Percentiles rank a stretch among this genome's conserved stretches.
Conservation (phyloP, 1,140 invertebrate genomes). For the Ceratitis capitata region DNA sequence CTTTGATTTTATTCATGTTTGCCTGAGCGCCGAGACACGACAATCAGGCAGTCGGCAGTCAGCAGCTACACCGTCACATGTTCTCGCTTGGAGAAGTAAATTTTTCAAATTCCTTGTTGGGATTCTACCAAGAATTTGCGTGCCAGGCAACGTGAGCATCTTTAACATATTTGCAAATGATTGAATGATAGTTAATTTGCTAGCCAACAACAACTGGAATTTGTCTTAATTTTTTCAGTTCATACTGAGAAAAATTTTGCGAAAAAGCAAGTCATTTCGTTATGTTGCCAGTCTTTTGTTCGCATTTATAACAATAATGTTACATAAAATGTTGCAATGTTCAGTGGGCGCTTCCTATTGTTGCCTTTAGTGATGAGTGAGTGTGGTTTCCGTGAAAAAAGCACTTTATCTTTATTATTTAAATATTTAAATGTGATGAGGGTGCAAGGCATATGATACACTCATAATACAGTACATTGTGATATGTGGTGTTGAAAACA, state of each 20-base stretch:
- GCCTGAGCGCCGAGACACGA: not conserved
- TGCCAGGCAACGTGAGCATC: not conserved
- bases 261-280: not conserved
- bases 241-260: not conserved
- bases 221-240: not conserved
- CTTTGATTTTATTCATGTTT: not conserved
- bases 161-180: too few species aligned
- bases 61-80: not conserved
- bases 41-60: not conserved
- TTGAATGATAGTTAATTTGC: not conserved
- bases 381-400: not conserved
- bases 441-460: too few species aligned
- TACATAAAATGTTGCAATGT: not conserved
- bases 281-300: not conserved
- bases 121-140: not conserved
- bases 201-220: not conserved
- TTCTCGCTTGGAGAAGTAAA: not conserved
- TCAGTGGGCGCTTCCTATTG: not conserved
- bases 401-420: not conserved
- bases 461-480: too few species aligned
- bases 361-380: not conserved
- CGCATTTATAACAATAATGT: not conserved
- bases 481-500: not conserved
- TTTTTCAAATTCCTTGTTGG: slow-evolving; percentile 7
- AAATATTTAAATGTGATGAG: not conserved